phyloP scores from a whole-genome alignment of 2,797 vertebrate genomes.

The Hylomyscus alleni region DNA sequence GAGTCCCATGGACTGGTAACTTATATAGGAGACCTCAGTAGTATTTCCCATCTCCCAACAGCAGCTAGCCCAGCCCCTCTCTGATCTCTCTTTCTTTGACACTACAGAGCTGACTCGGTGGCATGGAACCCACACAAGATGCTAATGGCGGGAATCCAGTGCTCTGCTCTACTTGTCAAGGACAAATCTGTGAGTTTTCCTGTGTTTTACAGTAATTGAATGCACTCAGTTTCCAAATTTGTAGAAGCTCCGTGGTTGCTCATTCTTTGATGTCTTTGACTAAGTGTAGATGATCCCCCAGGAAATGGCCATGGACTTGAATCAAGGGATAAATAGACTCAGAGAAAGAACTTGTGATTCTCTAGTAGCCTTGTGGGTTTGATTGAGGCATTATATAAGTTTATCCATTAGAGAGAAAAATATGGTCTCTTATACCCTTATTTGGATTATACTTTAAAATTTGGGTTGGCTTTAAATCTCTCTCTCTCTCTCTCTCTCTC shows the following conservation, averaged over 20 bases:
- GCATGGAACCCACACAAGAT: slow-evolving; percentile 96
- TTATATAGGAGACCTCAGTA: background rate
- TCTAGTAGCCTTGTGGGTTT: slow-evolving; percentile 62
- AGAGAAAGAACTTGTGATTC: slow-evolving; percentile 51
- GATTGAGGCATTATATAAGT: slow-evolving; percentile 68
- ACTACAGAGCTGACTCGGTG: slow-evolving; percentile 91
- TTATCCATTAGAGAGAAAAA: slow-evolving; percentile 68
- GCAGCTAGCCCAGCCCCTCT: background rate
- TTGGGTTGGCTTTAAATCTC: slow-evolving; percentile 57
- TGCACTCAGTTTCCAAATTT: background rate
- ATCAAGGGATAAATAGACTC: slow-evolving; percentile 16
- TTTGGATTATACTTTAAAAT: slow-evolving; percentile 75
- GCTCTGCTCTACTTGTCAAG: slow-evolving; percentile 93
- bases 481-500: background rate
- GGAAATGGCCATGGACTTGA: background rate
- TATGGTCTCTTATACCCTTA: background rate
- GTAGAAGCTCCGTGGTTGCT: background rate
- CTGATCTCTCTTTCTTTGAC: background rate
- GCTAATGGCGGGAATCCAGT: slow-evolving; percentile 94
- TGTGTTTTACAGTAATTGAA: background rate
- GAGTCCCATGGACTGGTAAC: background rate
- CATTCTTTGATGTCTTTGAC: background rate
- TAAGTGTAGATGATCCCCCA: background rate
- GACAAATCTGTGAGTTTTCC: slow-evolving; percentile 90
- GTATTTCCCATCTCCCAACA: background rate